Conservation (phyloP, 2,113 vertebrate genomes). For the Hemiprocne comata region DNA sequence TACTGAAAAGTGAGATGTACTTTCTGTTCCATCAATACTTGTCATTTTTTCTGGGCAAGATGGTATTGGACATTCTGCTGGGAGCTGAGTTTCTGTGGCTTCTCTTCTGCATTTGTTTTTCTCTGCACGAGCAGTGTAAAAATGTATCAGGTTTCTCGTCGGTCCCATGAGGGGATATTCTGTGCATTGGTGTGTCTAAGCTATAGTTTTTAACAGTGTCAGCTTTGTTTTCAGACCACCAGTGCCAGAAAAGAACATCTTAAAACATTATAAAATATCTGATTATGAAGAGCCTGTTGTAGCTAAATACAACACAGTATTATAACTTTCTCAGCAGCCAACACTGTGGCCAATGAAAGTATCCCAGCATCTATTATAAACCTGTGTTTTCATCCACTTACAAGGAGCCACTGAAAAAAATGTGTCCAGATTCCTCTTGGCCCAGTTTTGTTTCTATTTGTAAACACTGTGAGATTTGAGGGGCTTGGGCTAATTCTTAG, state of each 20-base stretch:
- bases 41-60: neutral
- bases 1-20: neutral
- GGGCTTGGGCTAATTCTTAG: neutral
- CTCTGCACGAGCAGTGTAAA: conserved; percentile 20
- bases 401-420: neutral
- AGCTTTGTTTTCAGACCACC: neutral
- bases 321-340: neutral
- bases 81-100: conserved; percentile 8
- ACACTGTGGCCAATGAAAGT: neutral
- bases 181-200: neutral
- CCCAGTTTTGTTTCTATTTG: neutral
- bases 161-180: neutral
- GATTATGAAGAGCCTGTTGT: conserved; percentile 1
- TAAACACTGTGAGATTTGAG: neutral
- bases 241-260: neutral
- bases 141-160: neutral
- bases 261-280: neutral
- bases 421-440: neutral
- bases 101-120: conserved; percentile 32
- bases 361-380: neutral
- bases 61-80: neutral
- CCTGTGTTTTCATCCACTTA: neutral
- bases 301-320: neutral
- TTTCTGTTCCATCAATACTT: conserved; percentile 11
- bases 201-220: neutral